Evolutionary conservation across 2,113 vertebrate genomes (phyloP).

Genomic region (Butastur rufipennis): DNA sequence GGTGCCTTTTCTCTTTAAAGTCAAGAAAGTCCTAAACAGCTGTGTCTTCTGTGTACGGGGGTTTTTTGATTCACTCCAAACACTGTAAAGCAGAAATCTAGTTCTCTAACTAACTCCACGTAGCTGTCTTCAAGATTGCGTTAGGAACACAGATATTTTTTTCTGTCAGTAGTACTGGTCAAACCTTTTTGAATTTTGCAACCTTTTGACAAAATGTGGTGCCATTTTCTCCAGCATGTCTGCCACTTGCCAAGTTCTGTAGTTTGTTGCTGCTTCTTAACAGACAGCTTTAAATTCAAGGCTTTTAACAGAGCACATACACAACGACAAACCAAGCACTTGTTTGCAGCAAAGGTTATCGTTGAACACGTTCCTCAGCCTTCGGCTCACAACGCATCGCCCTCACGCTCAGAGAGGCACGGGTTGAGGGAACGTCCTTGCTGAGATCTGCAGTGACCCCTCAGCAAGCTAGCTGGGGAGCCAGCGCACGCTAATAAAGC

Average conservation of each 20-base stretch:
- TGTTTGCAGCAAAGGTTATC: neutral
- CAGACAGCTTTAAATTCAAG: neutral
- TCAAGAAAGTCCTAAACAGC: neutral
- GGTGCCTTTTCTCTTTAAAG: neutral
- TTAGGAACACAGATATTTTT: neutral
- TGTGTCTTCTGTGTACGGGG: neutral
- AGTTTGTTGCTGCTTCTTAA: neutral
- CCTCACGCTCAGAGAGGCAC: neutral
- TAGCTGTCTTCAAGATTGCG: neutral
- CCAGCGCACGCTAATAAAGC: neutral
- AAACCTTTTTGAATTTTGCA: neutral
- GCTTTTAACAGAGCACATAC: neutral
- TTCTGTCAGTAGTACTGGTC: neutral
- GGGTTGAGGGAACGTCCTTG: neutral
- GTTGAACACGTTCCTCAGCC: neutral
- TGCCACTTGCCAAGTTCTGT: neutral
- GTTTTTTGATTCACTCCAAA: neutral
- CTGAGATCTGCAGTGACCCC: neutral
- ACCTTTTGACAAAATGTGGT: neutral
- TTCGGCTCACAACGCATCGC: neutral
- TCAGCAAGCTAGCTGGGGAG: neutral
- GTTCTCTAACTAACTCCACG: neutral
- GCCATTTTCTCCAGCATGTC: neutral
- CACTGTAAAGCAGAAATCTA: neutral
- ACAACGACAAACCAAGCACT: neutral